A percentile compares a stretch with the other conserved stretches of the same genome.
Evolutionary conservation across 1,140 invertebrate species (phyloP).

Genomic region (Lysiphlebus fabarum): DNA sequence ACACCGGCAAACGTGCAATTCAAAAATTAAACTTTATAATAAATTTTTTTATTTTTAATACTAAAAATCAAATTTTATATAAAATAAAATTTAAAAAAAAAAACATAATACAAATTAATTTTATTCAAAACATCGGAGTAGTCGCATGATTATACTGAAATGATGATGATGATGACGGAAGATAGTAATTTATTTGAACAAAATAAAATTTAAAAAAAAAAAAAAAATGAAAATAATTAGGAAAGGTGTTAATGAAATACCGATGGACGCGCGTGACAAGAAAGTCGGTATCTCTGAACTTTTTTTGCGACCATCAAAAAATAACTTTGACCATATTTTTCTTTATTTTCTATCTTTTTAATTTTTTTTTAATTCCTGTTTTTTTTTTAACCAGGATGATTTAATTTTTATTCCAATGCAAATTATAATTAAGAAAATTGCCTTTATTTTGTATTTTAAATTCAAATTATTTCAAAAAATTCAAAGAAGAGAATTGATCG

Average conservation of each 20-base stretch:
- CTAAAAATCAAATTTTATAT: no score
- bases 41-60: no score
- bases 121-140: not conserved
- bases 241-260: conserved; percentile 58
- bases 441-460: no score
- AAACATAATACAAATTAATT: not conserved
- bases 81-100: no score
- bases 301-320: conserved; percentile 37
- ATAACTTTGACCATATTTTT: conserved; percentile 45
- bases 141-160: no score
- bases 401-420: no score
- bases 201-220: conserved; percentile 15
- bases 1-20: not conserved
- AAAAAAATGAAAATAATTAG: conserved; percentile 55
- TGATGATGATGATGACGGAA: no score
- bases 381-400: no score
- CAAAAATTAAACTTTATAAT: not conserved
- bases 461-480: no score
- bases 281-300: conserved; percentile 55
- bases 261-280: conserved; percentile 52
- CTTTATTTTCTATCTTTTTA: conserved; percentile 18
- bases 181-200: not conserved
- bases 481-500: no score
- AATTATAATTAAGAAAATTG: no score
- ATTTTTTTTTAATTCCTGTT: conserved; percentile 10